Percentiles rank a stretch among this genome's conserved stretches.
These are phyloP conservation scores for Conus ventricosus DNA, from an alignment of 1,140 invertebrate species.

Conservation along the genomic window DNA sequence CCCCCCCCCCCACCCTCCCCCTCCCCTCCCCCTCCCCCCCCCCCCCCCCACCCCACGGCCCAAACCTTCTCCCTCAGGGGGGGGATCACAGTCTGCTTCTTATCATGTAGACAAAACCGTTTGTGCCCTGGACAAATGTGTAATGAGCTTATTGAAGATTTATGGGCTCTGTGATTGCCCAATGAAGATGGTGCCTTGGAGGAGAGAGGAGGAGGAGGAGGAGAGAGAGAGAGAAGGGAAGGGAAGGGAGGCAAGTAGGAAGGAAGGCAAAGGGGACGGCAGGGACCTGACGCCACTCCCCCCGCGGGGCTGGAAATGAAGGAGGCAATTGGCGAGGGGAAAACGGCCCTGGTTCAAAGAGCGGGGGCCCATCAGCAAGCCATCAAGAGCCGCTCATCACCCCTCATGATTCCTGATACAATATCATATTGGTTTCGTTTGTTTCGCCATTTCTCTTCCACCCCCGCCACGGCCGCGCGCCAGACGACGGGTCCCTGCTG, in stretches of 20 bases:
- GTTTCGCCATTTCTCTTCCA: slow-evolving; percentile 29
- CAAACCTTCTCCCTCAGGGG: background rate
- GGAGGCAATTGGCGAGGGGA: slow-evolving; percentile 8
- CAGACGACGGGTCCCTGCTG: slow-evolving; percentile 1
- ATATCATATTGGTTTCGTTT: slow-evolving; percentile 39
- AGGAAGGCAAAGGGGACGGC: background rate
- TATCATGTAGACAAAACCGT: slow-evolving; percentile 39
- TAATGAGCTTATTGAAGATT: slow-evolving; percentile 43
- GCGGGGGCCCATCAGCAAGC: background rate
- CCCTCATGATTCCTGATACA: slow-evolving; percentile 34
- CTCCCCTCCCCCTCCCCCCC: background rate
- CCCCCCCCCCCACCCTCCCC: background rate
- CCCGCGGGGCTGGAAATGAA: slow-evolving; percentile 30
- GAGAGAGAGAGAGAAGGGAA: no score
- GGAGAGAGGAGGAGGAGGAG: no score
- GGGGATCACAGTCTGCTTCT: slow-evolving; percentile 23
- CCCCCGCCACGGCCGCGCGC: background rate
- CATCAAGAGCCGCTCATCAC: slow-evolving; percentile 26
- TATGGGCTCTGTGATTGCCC: slow-evolving; percentile 35
- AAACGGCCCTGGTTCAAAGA: slow-evolving; percentile 28
- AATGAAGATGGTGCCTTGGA: slow-evolving; percentile 29
- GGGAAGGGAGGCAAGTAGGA: no score
- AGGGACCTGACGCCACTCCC: slow-evolving; percentile 27
- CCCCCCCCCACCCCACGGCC: background rate
- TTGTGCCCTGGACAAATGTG: slow-evolving; percentile 38